Evolutionary conservation across 1,140 invertebrate genomes (phyloP), one percentile per base, ranked within the genome.

Genomic region (Nasonia giraulti): DNA sequence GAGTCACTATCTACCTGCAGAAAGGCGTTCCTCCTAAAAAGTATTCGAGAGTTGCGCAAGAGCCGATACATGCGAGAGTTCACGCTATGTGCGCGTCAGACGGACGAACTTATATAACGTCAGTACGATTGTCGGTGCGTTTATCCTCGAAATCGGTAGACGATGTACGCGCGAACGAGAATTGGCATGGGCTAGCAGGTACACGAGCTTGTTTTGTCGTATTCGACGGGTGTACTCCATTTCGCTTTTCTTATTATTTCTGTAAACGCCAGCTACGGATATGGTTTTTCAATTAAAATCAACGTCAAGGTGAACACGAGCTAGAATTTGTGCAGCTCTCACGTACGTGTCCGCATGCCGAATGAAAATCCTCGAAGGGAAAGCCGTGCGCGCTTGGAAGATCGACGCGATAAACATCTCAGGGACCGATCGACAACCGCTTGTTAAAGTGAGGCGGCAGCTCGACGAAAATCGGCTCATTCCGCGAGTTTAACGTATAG

Each of bases 31-130:
- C 27, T 20, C 23, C 31, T n/a, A 44, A 77, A 77, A 77, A 77
- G 62, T 55, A 55, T 66, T 55, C 55, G 12, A 37, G 47, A 47
- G 73, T 74, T 55, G 12, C 12, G 50, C 50, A 55, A 75, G 27
- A 81, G 55, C 71, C 14, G 23, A 82, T 82, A 82, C 75, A 82
- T 82, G 62, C 40, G 17, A n/a, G 50, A 62, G 10, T 73, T 73
- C 14, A 33, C 31, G 71, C 71, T 73, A 33, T 31, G n/a, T 6
- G 62, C 31, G n/a, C 5, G 27, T 73, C 40, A 40, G 68, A 55
- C 44, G 62, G 2, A 44, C 17, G 14, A 31, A 82, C 80, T 81
- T 82, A 55, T 55, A 55, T 55, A 55, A 55, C 50, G 50, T 12
- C 11, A 55, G 50, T 20, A 6, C 50, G 50, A 55, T 55, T 17